Conservation (phyloP, 2,888 invertebrate species). For the Lepidocyrtoides sp. region DNA sequence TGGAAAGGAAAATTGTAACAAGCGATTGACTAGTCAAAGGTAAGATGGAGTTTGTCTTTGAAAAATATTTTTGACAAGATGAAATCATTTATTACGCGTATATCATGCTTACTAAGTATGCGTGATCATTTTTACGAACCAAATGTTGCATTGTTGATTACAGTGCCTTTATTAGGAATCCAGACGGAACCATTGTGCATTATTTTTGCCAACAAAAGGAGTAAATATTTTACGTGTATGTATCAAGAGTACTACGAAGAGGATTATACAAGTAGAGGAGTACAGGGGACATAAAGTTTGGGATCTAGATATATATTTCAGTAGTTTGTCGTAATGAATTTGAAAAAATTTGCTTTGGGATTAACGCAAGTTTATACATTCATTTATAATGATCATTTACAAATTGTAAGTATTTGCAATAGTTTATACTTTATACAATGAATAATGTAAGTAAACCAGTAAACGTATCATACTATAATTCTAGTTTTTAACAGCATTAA, state of each 20-base stretch:
- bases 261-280: no score
- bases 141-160: slow-evolving; percentile 55
- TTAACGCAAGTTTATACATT: no score
- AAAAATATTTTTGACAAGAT: not conserved
- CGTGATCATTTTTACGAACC: not conserved
- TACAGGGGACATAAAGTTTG: no score
- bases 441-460: not conserved
- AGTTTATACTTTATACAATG: not conserved
- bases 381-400: no score
- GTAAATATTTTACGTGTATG: not conserved
- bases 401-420: no score
- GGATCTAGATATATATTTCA: no score
- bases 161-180: slow-evolving; percentile 97
- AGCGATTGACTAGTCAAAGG: slow-evolving; percentile 97
- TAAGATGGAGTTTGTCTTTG: slow-evolving; percentile 86
- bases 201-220: slow-evolving; percentile 91
- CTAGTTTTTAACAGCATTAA: not conserved
- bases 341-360: no score
- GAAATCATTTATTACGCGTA: not conserved
- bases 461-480: not conserved
- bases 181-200: slow-evolving; percentile 97
- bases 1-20: slow-evolving; percentile 92
- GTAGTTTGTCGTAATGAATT: no score
- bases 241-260: not conserved
- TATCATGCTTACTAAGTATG: not conserved